Evolutionary conservation across 2,797 vertebrate species (phyloP).

Genomic region (Pangasius macronema): DNA sequence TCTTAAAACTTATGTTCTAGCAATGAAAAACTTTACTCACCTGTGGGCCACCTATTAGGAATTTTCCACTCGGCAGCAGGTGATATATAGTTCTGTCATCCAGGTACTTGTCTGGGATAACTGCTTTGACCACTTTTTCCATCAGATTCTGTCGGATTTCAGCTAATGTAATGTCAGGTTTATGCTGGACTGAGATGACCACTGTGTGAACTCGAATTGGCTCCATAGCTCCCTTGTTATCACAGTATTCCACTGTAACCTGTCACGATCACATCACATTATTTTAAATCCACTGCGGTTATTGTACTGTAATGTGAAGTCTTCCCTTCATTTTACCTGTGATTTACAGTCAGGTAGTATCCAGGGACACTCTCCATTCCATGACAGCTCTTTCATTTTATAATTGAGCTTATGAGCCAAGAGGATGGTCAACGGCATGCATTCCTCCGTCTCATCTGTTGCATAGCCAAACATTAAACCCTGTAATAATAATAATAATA

Average conservation of each 20-base stretch:
- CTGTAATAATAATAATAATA: conserved; percentile 54
- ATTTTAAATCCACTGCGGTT: background rate
- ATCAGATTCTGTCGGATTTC: conserved; percentile 70
- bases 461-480: conserved; percentile 82
- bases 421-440: conserved; percentile 75
- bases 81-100: conserved; percentile 77
- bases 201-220: conserved; percentile 74
- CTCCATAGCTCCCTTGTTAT: conserved; percentile 74
- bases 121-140: conserved; percentile 73
- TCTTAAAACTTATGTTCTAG: background rate
- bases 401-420: conserved; percentile 74
- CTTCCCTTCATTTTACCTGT: conserved; percentile 65
- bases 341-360: conserved; percentile 76
- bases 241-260: conserved; percentile 78
- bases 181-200: conserved; percentile 77
- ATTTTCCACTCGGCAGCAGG: conserved; percentile 75
- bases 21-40: conserved; percentile 48
- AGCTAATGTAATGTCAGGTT: conserved; percentile 65
- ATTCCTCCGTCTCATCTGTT: conserved; percentile 80
- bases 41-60: conserved; percentile 72
- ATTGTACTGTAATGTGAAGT: background rate
- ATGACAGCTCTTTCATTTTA: conserved; percentile 71
- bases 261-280: conserved; percentile 47
- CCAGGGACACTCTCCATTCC: conserved; percentile 73
- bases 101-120: conserved; percentile 73